Evolutionary conservation across 2,888 invertebrate genomes (phyloP).

Genomic region (Cosmorhoe ocellata): DNA sequence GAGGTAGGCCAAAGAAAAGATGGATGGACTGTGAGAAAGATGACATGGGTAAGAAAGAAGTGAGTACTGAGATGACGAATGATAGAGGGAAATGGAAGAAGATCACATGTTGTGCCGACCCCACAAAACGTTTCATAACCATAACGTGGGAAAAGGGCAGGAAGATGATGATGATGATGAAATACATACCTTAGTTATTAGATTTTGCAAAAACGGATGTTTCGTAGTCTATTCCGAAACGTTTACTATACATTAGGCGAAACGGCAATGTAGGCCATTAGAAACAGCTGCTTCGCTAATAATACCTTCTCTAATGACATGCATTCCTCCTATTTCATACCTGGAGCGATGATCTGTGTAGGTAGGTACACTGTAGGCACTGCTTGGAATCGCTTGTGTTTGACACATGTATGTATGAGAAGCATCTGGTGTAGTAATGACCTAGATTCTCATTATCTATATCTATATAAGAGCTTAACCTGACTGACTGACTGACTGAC

Average conservation of each 20-base stretch:
- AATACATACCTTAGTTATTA: too few relatives aligned
- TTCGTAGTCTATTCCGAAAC: conserved; percentile 6
- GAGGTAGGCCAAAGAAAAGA: too few relatives aligned
- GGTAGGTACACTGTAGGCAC: conserved; percentile 6
- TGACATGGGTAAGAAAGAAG: too few relatives aligned
- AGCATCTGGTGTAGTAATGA: conserved; percentile 12
- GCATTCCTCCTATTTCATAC: conserved; percentile 28
- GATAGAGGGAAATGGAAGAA: too few relatives aligned
- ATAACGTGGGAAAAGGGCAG: too few relatives aligned
- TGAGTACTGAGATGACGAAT: too few relatives aligned
- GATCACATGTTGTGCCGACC: too few relatives aligned
- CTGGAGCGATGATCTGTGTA: conserved; percentile 19
- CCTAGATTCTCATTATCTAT: conserved; percentile 5
- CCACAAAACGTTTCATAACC: too few relatives aligned
- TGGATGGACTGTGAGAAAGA: too few relatives aligned
- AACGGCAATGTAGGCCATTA: conserved; percentile 29
- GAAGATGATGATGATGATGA: too few relatives aligned
- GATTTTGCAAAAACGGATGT: conserved; percentile 1
- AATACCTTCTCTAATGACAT: conserved; percentile 32
- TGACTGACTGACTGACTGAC: too few relatives aligned
- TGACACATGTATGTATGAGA: conserved; percentile 1
- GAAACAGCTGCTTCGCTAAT: conserved; percentile 29
- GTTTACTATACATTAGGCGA: conserved; percentile 21
- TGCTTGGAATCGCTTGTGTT: conserved; percentile 4
- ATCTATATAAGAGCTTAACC: too few relatives aligned